These are phyloP conservation scores for Alviniconcha strummeri DNA, from an alignment of 2,888 invertebrate genomes.

Conservation along the genomic window DNA sequence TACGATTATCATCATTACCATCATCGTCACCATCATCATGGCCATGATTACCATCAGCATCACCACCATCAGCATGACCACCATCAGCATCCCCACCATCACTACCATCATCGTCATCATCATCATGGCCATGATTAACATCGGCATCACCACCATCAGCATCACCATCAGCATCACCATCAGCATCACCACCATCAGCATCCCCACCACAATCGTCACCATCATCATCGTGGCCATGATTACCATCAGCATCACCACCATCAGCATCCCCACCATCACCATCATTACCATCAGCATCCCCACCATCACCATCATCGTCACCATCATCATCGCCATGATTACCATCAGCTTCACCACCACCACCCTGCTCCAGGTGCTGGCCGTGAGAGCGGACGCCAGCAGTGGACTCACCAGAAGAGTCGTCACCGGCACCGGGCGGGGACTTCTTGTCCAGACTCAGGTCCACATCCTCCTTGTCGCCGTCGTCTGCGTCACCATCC, in stretches of 20 bases:
- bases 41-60: background rate
- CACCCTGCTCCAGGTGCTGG: too few relatives aligned
- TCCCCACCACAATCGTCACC: background rate
- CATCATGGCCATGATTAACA: too few relatives aligned
- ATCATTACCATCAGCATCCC: too few relatives aligned
- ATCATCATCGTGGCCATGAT: background rate
- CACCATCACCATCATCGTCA: too few relatives aligned
- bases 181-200: background rate
- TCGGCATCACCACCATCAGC: too few relatives aligned
- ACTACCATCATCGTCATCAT: too few relatives aligned
- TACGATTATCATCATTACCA: background rate
- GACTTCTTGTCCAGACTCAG: constrained; percentile 21
- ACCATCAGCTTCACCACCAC: too few relatives aligned
- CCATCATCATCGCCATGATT: too few relatives aligned
- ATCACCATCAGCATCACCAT: background rate
- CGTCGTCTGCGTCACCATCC: background rate
- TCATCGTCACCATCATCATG: background rate
- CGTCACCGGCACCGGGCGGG: background rate
- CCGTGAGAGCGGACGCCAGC: too few relatives aligned
- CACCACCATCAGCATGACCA: too few relatives aligned
- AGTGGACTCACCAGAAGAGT: background rate
- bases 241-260: background rate
- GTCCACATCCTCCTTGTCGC: background rate
- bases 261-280: too few relatives aligned
- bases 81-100: too few relatives aligned